Evolutionary conservation across 2,888 invertebrate species (phyloP).

Genomic region (Erebia epiphron): DNA sequence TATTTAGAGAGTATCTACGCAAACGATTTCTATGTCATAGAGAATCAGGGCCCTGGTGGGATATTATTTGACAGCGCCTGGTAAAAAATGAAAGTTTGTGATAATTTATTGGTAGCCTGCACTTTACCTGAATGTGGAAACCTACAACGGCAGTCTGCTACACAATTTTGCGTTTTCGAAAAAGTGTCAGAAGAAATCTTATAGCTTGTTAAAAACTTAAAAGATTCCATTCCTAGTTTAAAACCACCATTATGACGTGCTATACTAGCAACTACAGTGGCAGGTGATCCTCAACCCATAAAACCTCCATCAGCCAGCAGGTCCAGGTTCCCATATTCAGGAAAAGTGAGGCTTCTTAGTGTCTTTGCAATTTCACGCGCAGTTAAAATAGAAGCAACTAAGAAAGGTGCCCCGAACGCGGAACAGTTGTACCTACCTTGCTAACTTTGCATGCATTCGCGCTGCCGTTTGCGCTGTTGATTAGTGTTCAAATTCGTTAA

Average conservation of each 20-base stretch:
- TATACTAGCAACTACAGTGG: not conserved
- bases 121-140: not conserved
- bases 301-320: too few species aligned
- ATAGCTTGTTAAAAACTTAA: too few species aligned
- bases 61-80: not conserved
- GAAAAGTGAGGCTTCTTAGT: too few species aligned
- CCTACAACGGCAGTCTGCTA: not conserved
- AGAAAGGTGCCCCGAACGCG: too few species aligned
- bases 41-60: slow-evolving; percentile 16
- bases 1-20: not conserved
- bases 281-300: too few species aligned
- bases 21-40: not conserved
- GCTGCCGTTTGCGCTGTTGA: too few species aligned
- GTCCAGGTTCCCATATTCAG: too few species aligned
- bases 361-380: too few species aligned
- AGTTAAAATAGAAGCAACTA: too few species aligned
- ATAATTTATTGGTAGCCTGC: not conserved
- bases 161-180: not conserved
- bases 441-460: too few species aligned
- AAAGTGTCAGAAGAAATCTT: not conserved
- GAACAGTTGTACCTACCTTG: too few species aligned
- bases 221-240: not conserved
- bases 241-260: not conserved
- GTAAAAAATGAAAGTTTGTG: slow-evolving; percentile 2
- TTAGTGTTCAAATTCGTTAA: too few species aligned